Evolutionary conservation across 2,888 invertebrate species (phyloP).

Genomic region (Ichneumoninae sp.): DNA sequence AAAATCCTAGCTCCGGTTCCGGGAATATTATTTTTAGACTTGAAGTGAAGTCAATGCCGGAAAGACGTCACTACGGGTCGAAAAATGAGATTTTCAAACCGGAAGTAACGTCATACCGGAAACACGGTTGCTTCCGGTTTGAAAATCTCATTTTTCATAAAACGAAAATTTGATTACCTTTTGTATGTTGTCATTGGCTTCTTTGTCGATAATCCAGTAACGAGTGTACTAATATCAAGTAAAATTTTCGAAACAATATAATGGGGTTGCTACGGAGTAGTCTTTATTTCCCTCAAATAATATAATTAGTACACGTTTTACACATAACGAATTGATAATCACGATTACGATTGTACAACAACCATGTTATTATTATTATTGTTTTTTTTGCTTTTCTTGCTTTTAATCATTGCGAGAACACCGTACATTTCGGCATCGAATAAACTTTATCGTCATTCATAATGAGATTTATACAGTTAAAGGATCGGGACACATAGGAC

Average conservation of each 20-base stretch:
- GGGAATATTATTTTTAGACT: too few relatives aligned
- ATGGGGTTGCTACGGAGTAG: slow-evolving; percentile 41
- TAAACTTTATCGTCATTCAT: slow-evolving; percentile 23
- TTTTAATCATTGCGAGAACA: slow-evolving; percentile 7
- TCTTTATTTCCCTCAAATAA: slow-evolving; percentile 60
- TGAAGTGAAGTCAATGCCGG: too few relatives aligned
- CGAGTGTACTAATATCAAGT: not conserved
- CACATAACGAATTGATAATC: slow-evolving; percentile 68
- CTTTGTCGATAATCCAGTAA: not conserved
- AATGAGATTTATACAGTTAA: slow-evolving; percentile 39
- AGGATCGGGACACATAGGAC: slow-evolving; percentile 26
- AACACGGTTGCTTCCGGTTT: too few relatives aligned
- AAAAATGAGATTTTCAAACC: too few relatives aligned
- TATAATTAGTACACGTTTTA: slow-evolving; percentile 57
- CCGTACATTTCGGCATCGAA: slow-evolving; percentile 20
- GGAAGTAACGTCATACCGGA: too few relatives aligned
- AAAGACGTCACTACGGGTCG: too few relatives aligned
- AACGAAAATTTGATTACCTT: too few relatives aligned
- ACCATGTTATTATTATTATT: slow-evolving; percentile 55
- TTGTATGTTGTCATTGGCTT: not conserved
- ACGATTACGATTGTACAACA: slow-evolving; percentile 67
- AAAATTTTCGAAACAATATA: not conserved
- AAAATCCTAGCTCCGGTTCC: too few relatives aligned
- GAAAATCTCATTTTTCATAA: too few relatives aligned
- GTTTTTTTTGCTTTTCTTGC: slow-evolving; percentile 7